phyloP scores from a whole-genome alignment of 2,888 invertebrate species.

The Atherix ibis region DNA sequence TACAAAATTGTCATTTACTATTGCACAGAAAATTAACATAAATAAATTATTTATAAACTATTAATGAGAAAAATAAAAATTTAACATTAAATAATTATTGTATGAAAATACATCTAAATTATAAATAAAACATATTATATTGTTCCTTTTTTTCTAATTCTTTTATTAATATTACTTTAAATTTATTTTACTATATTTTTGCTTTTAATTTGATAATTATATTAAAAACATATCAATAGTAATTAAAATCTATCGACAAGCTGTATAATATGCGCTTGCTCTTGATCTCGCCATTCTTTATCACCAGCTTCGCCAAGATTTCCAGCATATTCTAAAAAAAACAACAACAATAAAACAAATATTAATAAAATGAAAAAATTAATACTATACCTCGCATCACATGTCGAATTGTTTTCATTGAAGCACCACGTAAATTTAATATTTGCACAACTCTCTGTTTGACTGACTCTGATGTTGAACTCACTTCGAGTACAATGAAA shows the following conservation, averaged over 20 bases:
- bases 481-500: conserved; percentile 67
- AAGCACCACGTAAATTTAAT: conserved; percentile 74
- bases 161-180: too few relatives aligned
- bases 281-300: conserved; percentile 68
- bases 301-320: conserved; percentile 86
- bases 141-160: too few relatives aligned
- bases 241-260: conserved; percentile 82
- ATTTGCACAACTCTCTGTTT: conserved; percentile 82
- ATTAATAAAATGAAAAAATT: not conserved
- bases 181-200: too few relatives aligned
- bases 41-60: too few relatives aligned
- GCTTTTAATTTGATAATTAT: too few relatives aligned
- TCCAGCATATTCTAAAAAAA: conserved; percentile 71
- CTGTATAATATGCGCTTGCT: conserved; percentile 81
- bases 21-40: too few relatives aligned
- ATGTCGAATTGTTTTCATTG: conserved; percentile 80
- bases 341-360: conserved; percentile 6
- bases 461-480: conserved; percentile 47
- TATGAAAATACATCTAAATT: too few relatives aligned
- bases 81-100: too few relatives aligned
- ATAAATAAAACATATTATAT: too few relatives aligned
- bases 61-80: too few relatives aligned
- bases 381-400: conserved; percentile 69
- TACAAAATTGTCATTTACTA: too few relatives aligned
- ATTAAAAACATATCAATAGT: too few relatives aligned